Base-by-base conservation (phyloP, 1,140 invertebrate species). In the Archegozetes longisetosus region DNA sequence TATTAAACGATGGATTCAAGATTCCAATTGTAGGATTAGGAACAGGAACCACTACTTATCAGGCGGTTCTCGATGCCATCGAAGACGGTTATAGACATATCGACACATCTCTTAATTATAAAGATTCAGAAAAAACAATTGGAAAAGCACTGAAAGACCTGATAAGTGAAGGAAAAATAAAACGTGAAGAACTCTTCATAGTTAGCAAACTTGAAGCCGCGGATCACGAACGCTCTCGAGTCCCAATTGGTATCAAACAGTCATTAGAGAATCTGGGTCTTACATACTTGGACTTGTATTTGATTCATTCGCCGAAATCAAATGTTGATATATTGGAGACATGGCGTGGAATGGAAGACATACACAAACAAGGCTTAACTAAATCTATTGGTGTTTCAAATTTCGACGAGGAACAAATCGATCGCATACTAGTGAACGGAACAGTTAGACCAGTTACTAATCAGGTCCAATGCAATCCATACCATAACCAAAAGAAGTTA, bases 381-480 rank as follows among this genome's bases (percentile, higher is more conserved):
- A 80, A 76, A 54, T 82, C 83, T 55, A 87, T 96, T 66, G 90
- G 91, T 0, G 62, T 94, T 1, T 92, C 88, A 29, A 95, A 95
- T 71, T 95, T 95, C 68, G 93, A 89, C 69, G 81, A 77, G 40
- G 70, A 79, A 26, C 91, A 95, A 72, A 79, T 91, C 13, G 75
- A 83, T 32, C 75, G 84, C 13, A 66, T 95, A 2, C 65, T 91
- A 20, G 73, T 79, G 22, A 73, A 72, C 23, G 80, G 80, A 0
- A 78, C 72, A 47, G 82, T 93, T 23, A 82, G 82, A 58, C 91
- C 90, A 0, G 80, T 80, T 2, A 80, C 78, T 3, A 81, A 85
- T 68, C 88, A 89, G 76, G 66, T 76, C 25, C 77, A 78, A 64
- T 71, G 71, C 49, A 75, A 78, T 67, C 69, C 70, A 2, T 79